Evolutionary conservation across 2,113 vertebrate species (phyloP).

Genomic region (Emydura subglobosa): DNA sequence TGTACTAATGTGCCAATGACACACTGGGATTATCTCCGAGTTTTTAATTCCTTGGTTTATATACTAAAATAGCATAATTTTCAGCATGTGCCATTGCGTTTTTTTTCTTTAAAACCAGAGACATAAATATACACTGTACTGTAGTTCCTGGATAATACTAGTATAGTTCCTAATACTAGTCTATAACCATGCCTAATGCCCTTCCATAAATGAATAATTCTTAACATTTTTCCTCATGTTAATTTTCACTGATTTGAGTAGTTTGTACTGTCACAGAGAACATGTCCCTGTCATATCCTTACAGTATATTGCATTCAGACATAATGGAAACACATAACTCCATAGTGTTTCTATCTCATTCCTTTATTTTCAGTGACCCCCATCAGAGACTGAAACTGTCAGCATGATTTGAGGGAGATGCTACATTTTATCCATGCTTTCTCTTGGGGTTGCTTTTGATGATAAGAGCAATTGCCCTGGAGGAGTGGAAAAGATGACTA

Average conservation of each 20-base stretch:
- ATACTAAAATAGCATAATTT: neutral
- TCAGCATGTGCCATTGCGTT: neutral
- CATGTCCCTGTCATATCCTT: neutral
- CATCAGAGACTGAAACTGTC: neutral
- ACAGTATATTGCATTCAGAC: neutral
- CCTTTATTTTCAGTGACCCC: neutral
- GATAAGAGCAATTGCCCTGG: neutral
- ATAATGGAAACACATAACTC: neutral
- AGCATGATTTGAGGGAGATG: neutral
- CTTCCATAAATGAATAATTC: neutral
- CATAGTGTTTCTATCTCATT: neutral
- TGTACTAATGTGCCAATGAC: neutral
- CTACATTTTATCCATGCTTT: neutral
- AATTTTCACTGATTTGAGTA: neutral
- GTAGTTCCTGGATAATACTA: neutral
- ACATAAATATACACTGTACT: neutral
- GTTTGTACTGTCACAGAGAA: neutral
- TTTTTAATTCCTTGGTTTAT: neutral
- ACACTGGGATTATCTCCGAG: neutral
- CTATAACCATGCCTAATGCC: neutral
- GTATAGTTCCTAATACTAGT: neutral
- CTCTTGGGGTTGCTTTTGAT: neutral
- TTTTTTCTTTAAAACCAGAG: neutral
- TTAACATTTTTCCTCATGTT: neutral
- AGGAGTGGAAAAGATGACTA: slow-evolving; percentile 30